Conservation (phyloP, 2,888 invertebrate species). For the Azorinus chamasolen region DNA sequence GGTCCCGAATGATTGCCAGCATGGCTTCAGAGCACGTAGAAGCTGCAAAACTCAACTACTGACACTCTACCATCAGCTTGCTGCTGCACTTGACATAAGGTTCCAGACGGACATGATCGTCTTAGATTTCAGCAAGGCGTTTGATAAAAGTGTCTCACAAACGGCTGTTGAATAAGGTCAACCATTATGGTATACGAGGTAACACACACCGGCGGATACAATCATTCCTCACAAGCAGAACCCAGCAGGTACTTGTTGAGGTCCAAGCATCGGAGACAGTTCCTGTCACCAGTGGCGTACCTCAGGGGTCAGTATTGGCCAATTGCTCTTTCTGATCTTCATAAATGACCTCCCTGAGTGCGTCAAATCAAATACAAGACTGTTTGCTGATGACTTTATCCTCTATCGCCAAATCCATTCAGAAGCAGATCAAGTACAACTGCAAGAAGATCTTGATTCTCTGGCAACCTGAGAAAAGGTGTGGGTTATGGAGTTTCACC, state of each 20-base stretch:
- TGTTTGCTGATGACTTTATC: slow-evolving; percentile 30
- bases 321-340: slow-evolving; percentile 14
- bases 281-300: slow-evolving; percentile 36
- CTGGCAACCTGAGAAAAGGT: slow-evolving; percentile 16
- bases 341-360: slow-evolving; percentile 15
- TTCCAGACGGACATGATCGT: slow-evolving; percentile 31
- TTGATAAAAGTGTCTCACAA: slow-evolving; percentile 25
- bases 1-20: slow-evolving; percentile 2
- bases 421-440: slow-evolving; percentile 1
- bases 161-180: slow-evolving; percentile 15
- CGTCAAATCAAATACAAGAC: slow-evolving; percentile 12
- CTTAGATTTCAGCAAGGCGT: slow-evolving; percentile 36
- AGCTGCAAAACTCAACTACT: slow-evolving; percentile 35
- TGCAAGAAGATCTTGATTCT: slow-evolving; percentile 16
- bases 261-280: slow-evolving; percentile 19
- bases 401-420: slow-evolving; percentile 17
- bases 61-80: slow-evolving; percentile 20
- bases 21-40: slow-evolving; percentile 21
- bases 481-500: slow-evolving; percentile 12
- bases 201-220: slow-evolving; percentile 17
- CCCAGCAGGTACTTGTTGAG: slow-evolving; percentile 35
- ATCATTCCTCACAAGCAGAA: slow-evolving; percentile 19
- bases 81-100: slow-evolving; percentile 22
- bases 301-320: slow-evolving; percentile 25
- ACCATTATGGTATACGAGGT: slow-evolving; percentile 36